These are phyloP conservation scores for Eretmochelys imbricata DNA, from an alignment of 2,113 vertebrate species.

Conservation along the genomic window DNA sequence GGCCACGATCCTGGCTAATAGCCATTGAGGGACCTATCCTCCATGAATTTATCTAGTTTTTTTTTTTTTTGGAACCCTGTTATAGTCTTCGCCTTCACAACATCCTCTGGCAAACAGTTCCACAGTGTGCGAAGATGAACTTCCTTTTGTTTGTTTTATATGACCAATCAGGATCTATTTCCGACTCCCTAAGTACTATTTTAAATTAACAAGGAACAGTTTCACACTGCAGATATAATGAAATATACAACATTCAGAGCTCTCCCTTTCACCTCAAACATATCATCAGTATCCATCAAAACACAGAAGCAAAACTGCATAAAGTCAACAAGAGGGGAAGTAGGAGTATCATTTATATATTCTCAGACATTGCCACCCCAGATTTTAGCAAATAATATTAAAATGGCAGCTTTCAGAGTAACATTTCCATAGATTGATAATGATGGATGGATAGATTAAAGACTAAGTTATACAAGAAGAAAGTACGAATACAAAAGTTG, in stretches of 20 bases:
- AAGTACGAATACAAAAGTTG: background rate
- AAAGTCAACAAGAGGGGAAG: background rate
- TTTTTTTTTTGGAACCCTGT: too few relatives aligned
- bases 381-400: background rate
- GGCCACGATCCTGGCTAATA: too few relatives aligned
- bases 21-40: too few relatives aligned
- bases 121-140: too few relatives aligned
- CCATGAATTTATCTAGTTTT: too few relatives aligned
- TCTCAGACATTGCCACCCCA: rapidly evolving
- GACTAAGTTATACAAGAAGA: background rate
- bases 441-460: background rate
- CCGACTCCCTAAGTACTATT: background rate
- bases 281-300: background rate
- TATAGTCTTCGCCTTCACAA: too few relatives aligned
- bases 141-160: background rate
- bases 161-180: background rate
- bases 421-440: background rate
- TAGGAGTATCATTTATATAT: background rate
- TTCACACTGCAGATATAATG: background rate
- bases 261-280: background rate
- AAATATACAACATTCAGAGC: background rate
- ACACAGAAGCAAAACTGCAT: background rate
- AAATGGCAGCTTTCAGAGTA: rapidly evolving
- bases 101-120: too few relatives aligned
- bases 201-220: background rate